phyloP scores from a whole-genome alignment of 1,140 invertebrate genomes.

The Myzus persicae region DNA sequence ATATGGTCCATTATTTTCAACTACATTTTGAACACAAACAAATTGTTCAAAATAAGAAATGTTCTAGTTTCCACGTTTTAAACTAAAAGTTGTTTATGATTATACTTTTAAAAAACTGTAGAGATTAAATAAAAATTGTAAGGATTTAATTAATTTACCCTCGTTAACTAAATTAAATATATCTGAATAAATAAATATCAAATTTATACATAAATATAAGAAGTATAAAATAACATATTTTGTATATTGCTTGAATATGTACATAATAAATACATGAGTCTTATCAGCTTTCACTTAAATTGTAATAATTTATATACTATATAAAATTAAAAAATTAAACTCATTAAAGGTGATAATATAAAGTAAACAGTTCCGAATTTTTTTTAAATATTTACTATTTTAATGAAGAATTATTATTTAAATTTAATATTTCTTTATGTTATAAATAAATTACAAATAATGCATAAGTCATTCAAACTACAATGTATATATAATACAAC shows the following conservation, averaged over 20 bases:
- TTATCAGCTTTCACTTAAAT: not conserved
- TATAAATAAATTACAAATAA: not conserved
- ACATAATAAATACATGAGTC: not conserved
- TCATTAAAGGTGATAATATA: constrained; percentile 36
- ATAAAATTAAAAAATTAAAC: not conserved
- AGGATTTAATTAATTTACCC: too few relatives aligned
- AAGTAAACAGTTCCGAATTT: constrained; percentile 34
- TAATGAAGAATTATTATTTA: not conserved
- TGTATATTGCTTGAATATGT: not conserved
- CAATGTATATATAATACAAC: not conserved
- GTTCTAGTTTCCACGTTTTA: not conserved
- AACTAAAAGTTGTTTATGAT: not conserved
- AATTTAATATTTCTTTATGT: not conserved
- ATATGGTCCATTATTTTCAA: not conserved
- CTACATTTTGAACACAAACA: not conserved
- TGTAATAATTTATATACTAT: not conserved
- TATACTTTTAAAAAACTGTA: not conserved
- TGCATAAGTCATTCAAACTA: constrained; percentile 1
- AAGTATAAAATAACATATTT: not conserved
- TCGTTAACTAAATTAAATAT: not conserved
- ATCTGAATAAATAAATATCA: not conserved
- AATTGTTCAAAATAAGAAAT: not conserved
- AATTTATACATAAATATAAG: not conserved
- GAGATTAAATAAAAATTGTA: not conserved
- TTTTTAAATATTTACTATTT: constrained; percentile 22